Evolutionary conservation across 1,140 invertebrate genomes (phyloP).

Genomic region (Anastrepha obliqua): DNA sequence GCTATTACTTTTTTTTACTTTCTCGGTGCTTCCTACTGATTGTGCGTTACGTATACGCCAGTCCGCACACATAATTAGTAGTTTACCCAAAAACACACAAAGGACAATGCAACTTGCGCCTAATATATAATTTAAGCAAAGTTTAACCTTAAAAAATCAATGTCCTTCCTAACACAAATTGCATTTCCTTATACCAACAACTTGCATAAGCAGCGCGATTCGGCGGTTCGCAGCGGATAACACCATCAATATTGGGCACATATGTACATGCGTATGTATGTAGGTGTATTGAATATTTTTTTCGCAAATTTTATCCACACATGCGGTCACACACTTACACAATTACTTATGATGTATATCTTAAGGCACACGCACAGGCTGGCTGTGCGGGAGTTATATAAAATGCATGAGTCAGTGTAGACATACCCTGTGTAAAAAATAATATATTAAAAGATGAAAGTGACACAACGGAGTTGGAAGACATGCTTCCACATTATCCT

Average conservation of each 20-base stretch:
- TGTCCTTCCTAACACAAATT: not conserved
- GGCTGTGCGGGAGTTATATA: conserved; percentile 40
- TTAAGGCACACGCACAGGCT: not conserved
- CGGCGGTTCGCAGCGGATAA: not conserved
- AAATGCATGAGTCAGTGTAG: conserved; percentile 51
- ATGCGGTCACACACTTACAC: conserved; percentile 2
- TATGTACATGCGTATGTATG: not conserved
- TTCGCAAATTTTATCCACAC: conserved; percentile 1
- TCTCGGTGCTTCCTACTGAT: not conserved
- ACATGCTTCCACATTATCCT: conserved; percentile 72
- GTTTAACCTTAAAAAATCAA: not conserved
- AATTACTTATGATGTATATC: not conserved
- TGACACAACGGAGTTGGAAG: conserved; percentile 72
- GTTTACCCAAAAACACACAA: not conserved
- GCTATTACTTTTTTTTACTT: not conserved
- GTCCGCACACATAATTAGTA: not conserved
- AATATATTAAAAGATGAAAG: conserved; percentile 74
- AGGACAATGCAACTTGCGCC: too few relatives aligned
- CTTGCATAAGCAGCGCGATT: not conserved
- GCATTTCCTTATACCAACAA: not conserved
- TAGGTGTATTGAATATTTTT: not conserved
- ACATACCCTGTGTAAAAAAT: conserved; percentile 74
- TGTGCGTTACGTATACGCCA: conserved; percentile 29
- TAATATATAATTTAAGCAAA: not conserved
- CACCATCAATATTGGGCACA: not conserved